Evolutionary conservation across 2,113 vertebrate species (phyloP).

Genomic region (Prietella phreatophila): DNA sequence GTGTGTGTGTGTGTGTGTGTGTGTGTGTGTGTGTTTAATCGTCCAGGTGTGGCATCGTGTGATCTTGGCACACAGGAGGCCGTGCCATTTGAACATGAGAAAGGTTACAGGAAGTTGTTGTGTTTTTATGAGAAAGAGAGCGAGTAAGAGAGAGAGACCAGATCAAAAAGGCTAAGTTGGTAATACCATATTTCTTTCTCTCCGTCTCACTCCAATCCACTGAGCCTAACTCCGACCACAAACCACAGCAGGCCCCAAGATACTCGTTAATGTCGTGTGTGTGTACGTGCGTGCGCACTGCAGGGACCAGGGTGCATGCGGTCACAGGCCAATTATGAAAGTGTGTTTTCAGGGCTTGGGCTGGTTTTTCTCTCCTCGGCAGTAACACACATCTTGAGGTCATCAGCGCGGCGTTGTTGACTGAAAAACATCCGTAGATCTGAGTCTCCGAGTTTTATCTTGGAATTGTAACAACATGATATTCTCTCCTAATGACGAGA

Average conservation of each 20-base stretch:
- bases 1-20: conserved; percentile 55
- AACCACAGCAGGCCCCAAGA: conserved; percentile 46
- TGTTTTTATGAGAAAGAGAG: conserved; percentile 19
- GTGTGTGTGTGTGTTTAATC: conserved; percentile 48
- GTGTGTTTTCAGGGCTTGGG: background rate
- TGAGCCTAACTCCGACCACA: conserved; percentile 20
- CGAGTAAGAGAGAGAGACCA: background rate
- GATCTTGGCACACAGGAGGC: conserved; percentile 65
- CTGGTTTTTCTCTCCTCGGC: background rate
- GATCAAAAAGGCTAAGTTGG: conserved; percentile 7
- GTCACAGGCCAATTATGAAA: conserved; percentile 10
- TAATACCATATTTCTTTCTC: conserved; percentile 1
- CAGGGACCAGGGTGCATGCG: background rate
- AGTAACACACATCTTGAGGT: background rate
- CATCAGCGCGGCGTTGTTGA: background rate
- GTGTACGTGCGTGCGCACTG: conserved; percentile 21
- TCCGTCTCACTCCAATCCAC: conserved; percentile 6
- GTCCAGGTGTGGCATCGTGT: conserved; percentile 48
- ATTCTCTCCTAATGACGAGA: background rate
- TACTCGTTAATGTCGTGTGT: conserved; percentile 34
- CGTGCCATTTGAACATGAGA: conserved; percentile 59
- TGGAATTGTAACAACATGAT: background rate
- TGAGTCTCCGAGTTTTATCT: background rate
- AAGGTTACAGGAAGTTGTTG: conserved; percentile 53
- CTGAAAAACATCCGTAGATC: background rate